A percentile compares a stretch with the other conserved stretches of the same genome.
Evolutionary conservation across 2,113 vertebrate species (phyloP).

Genomic region (Alouatta palliata): DNA sequence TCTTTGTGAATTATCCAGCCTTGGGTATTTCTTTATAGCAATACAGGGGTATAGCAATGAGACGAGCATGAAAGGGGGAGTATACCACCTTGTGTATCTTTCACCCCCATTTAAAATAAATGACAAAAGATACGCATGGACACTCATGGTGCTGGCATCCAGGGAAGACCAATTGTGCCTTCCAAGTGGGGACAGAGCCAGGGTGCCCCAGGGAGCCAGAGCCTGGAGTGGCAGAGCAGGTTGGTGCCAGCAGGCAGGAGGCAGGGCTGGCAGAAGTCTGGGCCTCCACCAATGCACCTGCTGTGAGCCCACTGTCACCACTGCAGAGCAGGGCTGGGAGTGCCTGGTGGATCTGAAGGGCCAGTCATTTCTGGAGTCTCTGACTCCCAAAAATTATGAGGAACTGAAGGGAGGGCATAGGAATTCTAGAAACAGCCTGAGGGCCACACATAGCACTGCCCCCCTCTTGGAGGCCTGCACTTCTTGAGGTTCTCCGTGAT

Average conservation of each 20-base stretch:
- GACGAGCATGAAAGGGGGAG: too few species aligned
- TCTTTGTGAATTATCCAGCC: too few species aligned
- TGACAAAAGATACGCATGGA: too few species aligned
- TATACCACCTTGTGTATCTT: too few species aligned
- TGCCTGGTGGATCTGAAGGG: not conserved
- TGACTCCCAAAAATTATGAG: not conserved
- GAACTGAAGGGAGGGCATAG: not conserved
- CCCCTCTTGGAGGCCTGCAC: not conserved
- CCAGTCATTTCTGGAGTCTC: not conserved
- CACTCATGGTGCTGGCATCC: not conserved
- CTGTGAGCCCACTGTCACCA: accelerated
- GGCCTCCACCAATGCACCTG: not conserved
- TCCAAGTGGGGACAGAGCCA: accelerated
- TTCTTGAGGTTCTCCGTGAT: accelerated
- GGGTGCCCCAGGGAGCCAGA: not conserved
- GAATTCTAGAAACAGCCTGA: not conserved
- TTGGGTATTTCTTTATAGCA: too few species aligned
- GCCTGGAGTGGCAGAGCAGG: not conserved
- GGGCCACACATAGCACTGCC: accelerated
- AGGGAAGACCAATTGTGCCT: accelerated
- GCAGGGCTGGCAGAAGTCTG: not conserved
- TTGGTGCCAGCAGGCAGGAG: too few species aligned
- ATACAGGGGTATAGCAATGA: not conserved
- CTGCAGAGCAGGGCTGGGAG: not conserved
- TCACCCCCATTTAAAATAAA: too few species aligned